These are phyloP conservation scores for Athene noctua DNA, from an alignment of 2,113 vertebrate genomes.

Conservation along the genomic window DNA sequence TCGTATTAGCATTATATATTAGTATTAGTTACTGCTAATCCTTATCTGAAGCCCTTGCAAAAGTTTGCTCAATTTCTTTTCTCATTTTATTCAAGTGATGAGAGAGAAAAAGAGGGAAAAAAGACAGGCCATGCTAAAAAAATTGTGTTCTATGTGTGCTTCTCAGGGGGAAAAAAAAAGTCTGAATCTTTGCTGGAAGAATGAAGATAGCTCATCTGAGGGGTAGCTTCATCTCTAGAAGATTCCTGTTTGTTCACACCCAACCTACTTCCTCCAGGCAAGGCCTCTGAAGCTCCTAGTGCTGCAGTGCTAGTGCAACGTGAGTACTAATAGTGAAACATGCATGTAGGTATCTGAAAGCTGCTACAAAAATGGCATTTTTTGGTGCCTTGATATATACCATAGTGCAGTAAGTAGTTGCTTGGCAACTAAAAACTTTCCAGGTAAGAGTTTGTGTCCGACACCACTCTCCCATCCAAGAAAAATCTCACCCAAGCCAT, in stretches of 20 bases:
- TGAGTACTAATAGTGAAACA: neutral
- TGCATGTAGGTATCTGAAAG: neutral
- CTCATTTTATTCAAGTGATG: neutral
- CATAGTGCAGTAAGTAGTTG: neutral
- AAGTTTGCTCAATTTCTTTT: neutral
- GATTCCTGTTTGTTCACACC: neutral
- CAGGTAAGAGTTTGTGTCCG: neutral
- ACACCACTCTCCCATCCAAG: fast-evolving
- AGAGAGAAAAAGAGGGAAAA: neutral
- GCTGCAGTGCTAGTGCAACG: neutral
- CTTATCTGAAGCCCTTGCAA: neutral
- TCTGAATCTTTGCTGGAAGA: neutral
- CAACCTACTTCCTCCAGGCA: neutral
- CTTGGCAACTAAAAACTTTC: neutral
- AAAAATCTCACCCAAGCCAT: neutral
- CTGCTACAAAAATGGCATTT: neutral
- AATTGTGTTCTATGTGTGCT: neutral
- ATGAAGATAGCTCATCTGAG: neutral
- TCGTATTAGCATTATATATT: neutral
- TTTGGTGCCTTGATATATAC: neutral
- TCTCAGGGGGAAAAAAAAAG: neutral
- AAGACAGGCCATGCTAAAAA: neutral
- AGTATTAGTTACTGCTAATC: neutral
- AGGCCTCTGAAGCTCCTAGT: neutral
- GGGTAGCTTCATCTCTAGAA: neutral